Base-by-base conservation (phyloP, 2,113 vertebrate genomes). In the Spea multiplicata region DNA sequence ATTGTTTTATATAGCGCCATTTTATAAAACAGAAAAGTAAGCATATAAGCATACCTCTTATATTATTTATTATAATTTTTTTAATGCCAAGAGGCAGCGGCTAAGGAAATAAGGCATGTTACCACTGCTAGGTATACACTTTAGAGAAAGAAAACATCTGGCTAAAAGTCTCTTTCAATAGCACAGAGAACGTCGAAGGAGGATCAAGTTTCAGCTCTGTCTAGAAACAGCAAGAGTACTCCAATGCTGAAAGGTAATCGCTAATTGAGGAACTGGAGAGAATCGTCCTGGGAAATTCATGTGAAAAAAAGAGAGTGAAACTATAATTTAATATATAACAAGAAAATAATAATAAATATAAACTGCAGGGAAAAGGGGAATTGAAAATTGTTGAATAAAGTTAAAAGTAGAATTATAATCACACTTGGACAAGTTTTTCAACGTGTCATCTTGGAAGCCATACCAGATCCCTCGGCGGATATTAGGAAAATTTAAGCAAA, bases 71-170 rank as follows among this genome's bases (percentile, higher is more conserved):
- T 8, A 10, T 53, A 2, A 10, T 53, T 53, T 53, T 10, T n/a
- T n/a, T n/a, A n/a, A 53, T 6, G 50, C 50, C 50, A 6, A 53
- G 49, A 53, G 8, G 65, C 48, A 14, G 7, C 9, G 17, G 30
- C 7, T 30, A 10, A 66, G 16, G 17, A 52, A 52, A 44, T 8
- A 62, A 57, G 14, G 4, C 52, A 17, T 68, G 14, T 49, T 48
- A 9, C 14, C 48, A 70, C 14, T 8, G 12, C 48, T 70, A 64
- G 48, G 61, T 75, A 45, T 55, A 14, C 44, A 5, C 44, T 16
- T 6, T 53, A n/a, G 30, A 71, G 61, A 79, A 14, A 67, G 77
- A 64, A 57, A 9, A 73, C 71, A 67, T 79, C 62, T 79, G 71
- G 77, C 53, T 73, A 66, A 47, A 59, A 67, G 57, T 73, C 45